Conservation (phyloP, 1,140 invertebrate genomes). For the Trichoplusia ni region DNA sequence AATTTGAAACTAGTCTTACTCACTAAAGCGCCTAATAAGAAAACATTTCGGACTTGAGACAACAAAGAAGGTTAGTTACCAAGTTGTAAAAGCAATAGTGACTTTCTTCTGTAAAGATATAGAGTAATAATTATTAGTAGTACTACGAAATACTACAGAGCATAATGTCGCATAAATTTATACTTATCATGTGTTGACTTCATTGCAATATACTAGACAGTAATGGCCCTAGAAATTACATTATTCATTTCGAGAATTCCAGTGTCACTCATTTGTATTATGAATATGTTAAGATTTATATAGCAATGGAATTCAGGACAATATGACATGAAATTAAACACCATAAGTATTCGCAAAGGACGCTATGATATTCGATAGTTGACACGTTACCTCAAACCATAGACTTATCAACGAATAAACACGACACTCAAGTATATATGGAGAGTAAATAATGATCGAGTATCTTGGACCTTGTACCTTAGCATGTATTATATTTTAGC, state of each 20-base stretch:
- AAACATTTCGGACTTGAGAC: neutral
- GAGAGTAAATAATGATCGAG: slow-evolving; percentile 11
- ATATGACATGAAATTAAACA: neutral
- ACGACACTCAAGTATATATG: neutral
- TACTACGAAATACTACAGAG: neutral
- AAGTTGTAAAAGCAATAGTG: too few relatives aligned
- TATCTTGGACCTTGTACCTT: slow-evolving; percentile 16
- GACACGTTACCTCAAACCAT: neutral
- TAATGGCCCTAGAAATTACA: neutral
- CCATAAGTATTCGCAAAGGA: neutral
- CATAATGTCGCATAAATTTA: neutral
- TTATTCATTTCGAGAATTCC: slow-evolving; percentile 10
- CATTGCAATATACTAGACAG: slow-evolving; percentile 4
- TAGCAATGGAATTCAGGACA: neutral
- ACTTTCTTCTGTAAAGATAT: too few relatives aligned
- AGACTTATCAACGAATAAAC: neutral
- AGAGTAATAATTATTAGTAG: too few relatives aligned
- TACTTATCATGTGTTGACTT: neutral
- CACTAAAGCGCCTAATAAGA: too few relatives aligned
- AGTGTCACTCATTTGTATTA: neutral
- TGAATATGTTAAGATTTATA: neutral
- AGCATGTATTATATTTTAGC: slow-evolving; percentile 8
- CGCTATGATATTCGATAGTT: neutral
- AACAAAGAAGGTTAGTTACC: neutral
- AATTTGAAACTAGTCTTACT: too few relatives aligned